These are phyloP conservation scores for Pecten maximus DNA, from an alignment of 2,888 invertebrate genomes.

Conservation along the genomic window DNA sequence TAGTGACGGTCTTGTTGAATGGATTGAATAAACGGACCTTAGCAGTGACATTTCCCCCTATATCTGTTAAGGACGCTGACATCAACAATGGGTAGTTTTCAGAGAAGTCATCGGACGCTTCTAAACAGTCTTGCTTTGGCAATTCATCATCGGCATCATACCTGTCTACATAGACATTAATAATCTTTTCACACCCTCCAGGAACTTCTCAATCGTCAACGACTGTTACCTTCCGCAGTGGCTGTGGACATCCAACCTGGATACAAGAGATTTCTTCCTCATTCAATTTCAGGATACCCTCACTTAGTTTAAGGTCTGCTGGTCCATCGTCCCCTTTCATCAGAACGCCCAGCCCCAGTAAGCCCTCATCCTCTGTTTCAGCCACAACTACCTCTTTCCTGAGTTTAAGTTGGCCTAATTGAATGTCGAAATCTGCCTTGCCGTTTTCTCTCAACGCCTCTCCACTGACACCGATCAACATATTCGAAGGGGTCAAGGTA, in stretches of 20 bases:
- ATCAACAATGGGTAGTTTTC: constrained; percentile 18
- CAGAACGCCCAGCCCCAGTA: constrained; percentile 43
- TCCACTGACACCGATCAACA: constrained; percentile 37
- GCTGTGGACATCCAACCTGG: too few species aligned
- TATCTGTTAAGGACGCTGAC: neutral
- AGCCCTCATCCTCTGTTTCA: constrained; percentile 44
- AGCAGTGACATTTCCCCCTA: neutral
- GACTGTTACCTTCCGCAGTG: too few species aligned
- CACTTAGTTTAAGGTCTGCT: constrained; percentile 35
- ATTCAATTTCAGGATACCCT: constrained; percentile 33
- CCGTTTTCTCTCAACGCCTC: constrained; percentile 42
- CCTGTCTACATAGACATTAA: constrained; percentile 30
- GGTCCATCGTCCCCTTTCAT: constrained; percentile 32
- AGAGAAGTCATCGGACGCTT: neutral
- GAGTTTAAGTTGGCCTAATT: constrained; percentile 27
- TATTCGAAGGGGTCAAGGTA: neutral
- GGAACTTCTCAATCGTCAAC: too few species aligned
- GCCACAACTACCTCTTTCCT: constrained; percentile 42
- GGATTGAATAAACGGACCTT: too few species aligned
- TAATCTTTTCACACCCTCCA: neutral
- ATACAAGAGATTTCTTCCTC: neutral
- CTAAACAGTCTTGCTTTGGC: neutral
- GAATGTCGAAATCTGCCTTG: constrained; percentile 40
- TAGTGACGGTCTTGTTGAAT: too few species aligned
- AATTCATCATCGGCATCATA: neutral